Evolutionary conservation across 2,113 vertebrate genomes (phyloP).

Genomic region (Dicerorhinus sumatrensis): DNA sequence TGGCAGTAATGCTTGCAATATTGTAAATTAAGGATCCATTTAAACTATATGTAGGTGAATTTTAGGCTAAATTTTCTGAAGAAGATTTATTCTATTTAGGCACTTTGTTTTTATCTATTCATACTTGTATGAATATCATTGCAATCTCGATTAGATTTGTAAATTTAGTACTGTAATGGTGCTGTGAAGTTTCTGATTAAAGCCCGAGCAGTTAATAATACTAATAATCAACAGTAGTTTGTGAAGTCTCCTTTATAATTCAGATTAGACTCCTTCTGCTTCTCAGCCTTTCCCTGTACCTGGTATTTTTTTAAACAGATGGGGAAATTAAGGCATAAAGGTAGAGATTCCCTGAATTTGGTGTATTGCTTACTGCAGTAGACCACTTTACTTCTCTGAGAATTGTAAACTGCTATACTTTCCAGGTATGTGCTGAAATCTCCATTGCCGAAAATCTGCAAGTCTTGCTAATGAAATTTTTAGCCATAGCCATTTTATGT

Average conservation of each 20-base stretch:
- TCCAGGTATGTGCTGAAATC: slow-evolving; percentile 67
- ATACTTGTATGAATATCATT: neutral
- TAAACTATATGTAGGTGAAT: slow-evolving; percentile 31
- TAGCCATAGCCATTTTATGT: neutral
- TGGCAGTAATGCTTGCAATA: neutral
- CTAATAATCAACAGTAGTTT: neutral
- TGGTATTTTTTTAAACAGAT: slow-evolving; percentile 66
- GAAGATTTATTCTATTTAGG: slow-evolving; percentile 35
- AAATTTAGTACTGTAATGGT: slow-evolving; percentile 15
- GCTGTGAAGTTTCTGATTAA: slow-evolving; percentile 15
- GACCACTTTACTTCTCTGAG: slow-evolving; percentile 66
- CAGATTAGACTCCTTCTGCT: slow-evolving; percentile 52
- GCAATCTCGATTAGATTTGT: slow-evolving; percentile 21
- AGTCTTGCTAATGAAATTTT: slow-evolving; percentile 55
- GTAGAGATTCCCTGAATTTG: slow-evolving; percentile 47
- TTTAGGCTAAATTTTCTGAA: slow-evolving; percentile 37
- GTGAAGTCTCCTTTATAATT: slow-evolving; percentile 43
- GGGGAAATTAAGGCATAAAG: slow-evolving; percentile 65
- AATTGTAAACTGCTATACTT: slow-evolving; percentile 61
- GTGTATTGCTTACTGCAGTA: slow-evolving; percentile 71
- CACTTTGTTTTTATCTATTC: neutral
- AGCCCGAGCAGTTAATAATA: neutral
- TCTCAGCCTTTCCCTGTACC: slow-evolving; percentile 58
- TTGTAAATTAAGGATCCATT: neutral
- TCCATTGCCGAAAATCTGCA: slow-evolving; percentile 32